Percentiles rank a stretch among this genome's conserved stretches.
These are phyloP conservation scores for Pimpla rufipes DNA, from an alignment of 2,888 invertebrate genomes.

Conservation along the genomic window DNA sequence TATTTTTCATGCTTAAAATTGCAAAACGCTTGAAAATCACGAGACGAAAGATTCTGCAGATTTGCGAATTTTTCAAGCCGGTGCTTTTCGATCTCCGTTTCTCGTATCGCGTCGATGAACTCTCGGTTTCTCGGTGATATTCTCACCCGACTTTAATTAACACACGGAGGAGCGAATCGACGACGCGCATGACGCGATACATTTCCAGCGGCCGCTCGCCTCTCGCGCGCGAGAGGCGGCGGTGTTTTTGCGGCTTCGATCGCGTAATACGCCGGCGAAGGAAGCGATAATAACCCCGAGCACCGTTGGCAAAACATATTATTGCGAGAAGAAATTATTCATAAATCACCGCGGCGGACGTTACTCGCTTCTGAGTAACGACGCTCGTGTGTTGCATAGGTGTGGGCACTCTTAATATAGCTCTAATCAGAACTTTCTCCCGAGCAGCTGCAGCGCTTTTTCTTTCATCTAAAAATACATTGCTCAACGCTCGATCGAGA, in stretches of 20 bases:
- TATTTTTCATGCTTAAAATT: too few relatives aligned
- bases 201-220: slow-evolving; percentile 4
- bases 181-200: slow-evolving; percentile 28
- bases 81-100: neutral
- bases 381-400: neutral
- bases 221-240: neutral
- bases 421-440: slow-evolving; percentile 21
- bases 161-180: neutral
- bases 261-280: slow-evolving; percentile 26
- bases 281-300: slow-evolving; percentile 26
- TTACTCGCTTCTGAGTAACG: neutral
- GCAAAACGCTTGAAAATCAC: too few relatives aligned
- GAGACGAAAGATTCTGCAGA: too few relatives aligned
- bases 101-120: slow-evolving; percentile 5
- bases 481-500: slow-evolving; percentile 1
- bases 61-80: neutral
- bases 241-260: slow-evolving; percentile 24
- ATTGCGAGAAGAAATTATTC: slow-evolving; percentile 40
- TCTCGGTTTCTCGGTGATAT: slow-evolving; percentile 1
- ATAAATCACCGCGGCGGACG: slow-evolving; percentile 6
- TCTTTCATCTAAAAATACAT: neutral
- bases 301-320: slow-evolving; percentile 14
- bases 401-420: neutral
- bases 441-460: neutral
- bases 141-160: slow-evolving; percentile 22